A percentile compares a stretch with the other conserved stretches of the same genome.
Conservation (phyloP, 2,797 vertebrate genomes). For the Peromyscus attwateri region DNA sequence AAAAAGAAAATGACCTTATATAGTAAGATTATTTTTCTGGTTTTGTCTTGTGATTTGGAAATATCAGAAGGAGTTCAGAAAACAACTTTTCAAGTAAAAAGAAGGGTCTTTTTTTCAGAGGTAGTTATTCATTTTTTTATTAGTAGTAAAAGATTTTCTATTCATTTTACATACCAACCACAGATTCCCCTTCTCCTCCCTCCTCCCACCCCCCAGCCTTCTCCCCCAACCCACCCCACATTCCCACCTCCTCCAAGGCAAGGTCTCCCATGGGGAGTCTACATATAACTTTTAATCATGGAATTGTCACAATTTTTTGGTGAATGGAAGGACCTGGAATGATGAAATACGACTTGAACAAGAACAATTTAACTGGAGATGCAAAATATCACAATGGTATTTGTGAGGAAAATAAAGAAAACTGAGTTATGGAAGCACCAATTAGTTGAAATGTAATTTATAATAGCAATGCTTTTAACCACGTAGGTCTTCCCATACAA, state of each 20-base stretch:
- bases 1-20: background rate
- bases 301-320: background rate
- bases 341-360: background rate
- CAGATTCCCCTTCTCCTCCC: too few relatives aligned
- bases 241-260: too few relatives aligned
- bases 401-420: background rate
- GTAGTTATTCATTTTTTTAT: too few relatives aligned
- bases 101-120: background rate
- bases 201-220: too few relatives aligned
- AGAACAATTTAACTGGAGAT: background rate
- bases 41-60: background rate
- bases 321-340: background rate
- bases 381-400: background rate
- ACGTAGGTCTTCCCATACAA: background rate
- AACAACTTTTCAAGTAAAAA: background rate
- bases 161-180: too few relatives aligned
- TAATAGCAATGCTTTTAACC: background rate
- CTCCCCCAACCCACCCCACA: too few relatives aligned
- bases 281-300: background rate
- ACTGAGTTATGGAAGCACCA: background rate
- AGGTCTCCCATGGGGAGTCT: background rate
- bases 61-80: background rate
- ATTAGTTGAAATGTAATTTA: constrained; percentile 7
- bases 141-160: too few relatives aligned
- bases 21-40: background rate